Evolutionary conservation across 2,797 vertebrate species (phyloP).

Genomic region (Rhinogobio ventralis): DNA sequence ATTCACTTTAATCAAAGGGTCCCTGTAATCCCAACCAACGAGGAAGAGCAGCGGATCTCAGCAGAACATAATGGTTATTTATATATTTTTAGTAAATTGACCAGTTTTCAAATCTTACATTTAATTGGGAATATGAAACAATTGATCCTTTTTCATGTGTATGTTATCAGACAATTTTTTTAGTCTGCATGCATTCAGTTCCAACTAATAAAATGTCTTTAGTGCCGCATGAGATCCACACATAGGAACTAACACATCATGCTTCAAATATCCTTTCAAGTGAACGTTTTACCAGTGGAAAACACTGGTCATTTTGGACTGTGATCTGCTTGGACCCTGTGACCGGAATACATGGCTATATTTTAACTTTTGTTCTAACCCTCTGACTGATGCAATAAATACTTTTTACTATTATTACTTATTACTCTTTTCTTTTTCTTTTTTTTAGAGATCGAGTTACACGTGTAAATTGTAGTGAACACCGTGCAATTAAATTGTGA

Average conservation of each 20-base stretch:
- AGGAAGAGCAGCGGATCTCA: too few relatives aligned
- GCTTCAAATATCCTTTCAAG: not conserved
- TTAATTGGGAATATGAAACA: not conserved
- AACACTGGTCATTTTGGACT: not conserved
- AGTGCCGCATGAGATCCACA: not conserved
- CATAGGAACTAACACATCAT: not conserved
- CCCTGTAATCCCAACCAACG: too few relatives aligned
- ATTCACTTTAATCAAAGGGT: too few relatives aligned
- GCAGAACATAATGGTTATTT: too few relatives aligned
- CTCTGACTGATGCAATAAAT: not conserved
- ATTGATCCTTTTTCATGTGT: not conserved
- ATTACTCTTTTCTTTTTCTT: not conserved
- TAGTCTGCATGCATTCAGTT: not conserved
- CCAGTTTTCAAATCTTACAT: not conserved
- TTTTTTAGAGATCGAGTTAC: not conserved
- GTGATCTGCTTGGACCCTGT: not conserved
- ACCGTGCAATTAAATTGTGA: not conserved
- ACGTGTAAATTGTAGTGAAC: not conserved
- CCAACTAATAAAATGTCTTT: not conserved
- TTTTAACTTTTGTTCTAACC: slow-evolving; percentile 6
- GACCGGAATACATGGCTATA: not conserved
- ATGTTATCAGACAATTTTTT: not conserved
- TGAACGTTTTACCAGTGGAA: too few relatives aligned
- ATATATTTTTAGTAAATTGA: too few relatives aligned
- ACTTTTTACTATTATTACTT: not conserved